phyloP scores from a whole-genome alignment of 2,113 vertebrate species.

The Amphilophus citrinellus region DNA sequence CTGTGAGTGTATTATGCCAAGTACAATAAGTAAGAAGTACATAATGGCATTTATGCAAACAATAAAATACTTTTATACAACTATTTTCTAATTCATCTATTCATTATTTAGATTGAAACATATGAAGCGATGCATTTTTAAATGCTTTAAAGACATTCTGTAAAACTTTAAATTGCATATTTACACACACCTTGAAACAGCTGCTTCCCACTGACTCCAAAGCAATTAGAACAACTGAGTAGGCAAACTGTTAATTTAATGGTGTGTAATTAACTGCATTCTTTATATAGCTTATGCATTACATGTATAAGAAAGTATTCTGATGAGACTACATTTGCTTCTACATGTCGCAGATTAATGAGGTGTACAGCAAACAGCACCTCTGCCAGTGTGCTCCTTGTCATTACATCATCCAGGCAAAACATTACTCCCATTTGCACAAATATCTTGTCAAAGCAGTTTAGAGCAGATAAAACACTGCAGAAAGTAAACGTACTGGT shows the following conservation, averaged over 20 bases:
- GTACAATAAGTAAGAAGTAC: not conserved
- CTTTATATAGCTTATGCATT: slow-evolving; percentile 32
- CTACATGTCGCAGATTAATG: slow-evolving; percentile 40
- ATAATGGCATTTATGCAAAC: not conserved
- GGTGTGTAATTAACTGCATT: slow-evolving; percentile 37
- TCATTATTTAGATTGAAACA: not conserved
- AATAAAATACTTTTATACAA: too few species aligned
- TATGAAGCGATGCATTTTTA: not conserved
- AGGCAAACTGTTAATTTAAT: slow-evolving; percentile 40
- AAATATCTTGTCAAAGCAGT: slow-evolving; percentile 45
- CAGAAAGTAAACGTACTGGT: slow-evolving; percentile 31
- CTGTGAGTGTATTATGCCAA: not conserved
- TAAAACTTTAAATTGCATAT: slow-evolving; percentile 12
- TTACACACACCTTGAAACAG: not conserved
- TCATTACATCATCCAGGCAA: slow-evolving; percentile 51
- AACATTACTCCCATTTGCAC: slow-evolving; percentile 36
- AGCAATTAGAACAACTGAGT: slow-evolving; percentile 34
- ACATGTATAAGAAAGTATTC: slow-evolving; percentile 15
- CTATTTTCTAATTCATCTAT: not conserved
- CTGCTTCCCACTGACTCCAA: not conserved
- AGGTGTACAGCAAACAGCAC: not conserved
- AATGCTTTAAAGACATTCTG: not conserved
- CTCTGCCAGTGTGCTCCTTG: slow-evolving; percentile 14
- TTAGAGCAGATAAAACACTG: slow-evolving; percentile 25
- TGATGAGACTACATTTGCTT: slow-evolving; percentile 20